Base-by-base conservation (phyloP, 2,113 vertebrate species). In the Daphoenositta chrysoptera region DNA sequence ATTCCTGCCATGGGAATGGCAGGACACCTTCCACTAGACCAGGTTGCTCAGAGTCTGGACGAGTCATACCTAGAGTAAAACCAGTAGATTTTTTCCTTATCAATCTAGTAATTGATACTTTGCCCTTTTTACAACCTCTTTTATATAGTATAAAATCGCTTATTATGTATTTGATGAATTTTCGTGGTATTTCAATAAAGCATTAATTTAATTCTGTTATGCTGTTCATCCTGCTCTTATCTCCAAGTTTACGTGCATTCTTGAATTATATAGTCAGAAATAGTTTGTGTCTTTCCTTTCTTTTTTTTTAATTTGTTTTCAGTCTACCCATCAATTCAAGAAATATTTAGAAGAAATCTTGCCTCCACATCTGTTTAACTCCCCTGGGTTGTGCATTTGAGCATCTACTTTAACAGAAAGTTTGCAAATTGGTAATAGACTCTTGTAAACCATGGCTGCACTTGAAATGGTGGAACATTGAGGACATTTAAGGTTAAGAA, bases 401-500 rank as follows among this genome's bases (percentile, higher is more conserved):
- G 11, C 27, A 66, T 48, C 33, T 39, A 35, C 20, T 83, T 70
- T n/a, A 77, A 68, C 18, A 87, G 48, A 51, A 79, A 44, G 3
- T 31, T 45, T 68, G 10, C 8, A 57, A n/a, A 81, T 35, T 81
- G 5, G 53, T 96, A 93, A 97, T 94, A 96, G 95, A 96, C 80
- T 95, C 78, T 44, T 94, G 71, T 91, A 95, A 94, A 95, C 94
- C 69, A 56, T 64, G 79, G 94, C 89, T 95, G 76, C 83, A 21
- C 90, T 93, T 97, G 87, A 94, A 94, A 94, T 96, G 92, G 93
- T 96, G 85, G 96, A 98, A 98, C 93, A 98, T 21, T 79, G 86
- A 91, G 96, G 94, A 97, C 89, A 97, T 98, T 97, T 97, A 94
- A 87, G 61, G 61, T 94, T 98, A 98, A 98, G 89, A 97, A 97